Evolutionary conservation across 2,113 vertebrate genomes (phyloP).

Genomic region (Burhinus oedicnemus): DNA sequence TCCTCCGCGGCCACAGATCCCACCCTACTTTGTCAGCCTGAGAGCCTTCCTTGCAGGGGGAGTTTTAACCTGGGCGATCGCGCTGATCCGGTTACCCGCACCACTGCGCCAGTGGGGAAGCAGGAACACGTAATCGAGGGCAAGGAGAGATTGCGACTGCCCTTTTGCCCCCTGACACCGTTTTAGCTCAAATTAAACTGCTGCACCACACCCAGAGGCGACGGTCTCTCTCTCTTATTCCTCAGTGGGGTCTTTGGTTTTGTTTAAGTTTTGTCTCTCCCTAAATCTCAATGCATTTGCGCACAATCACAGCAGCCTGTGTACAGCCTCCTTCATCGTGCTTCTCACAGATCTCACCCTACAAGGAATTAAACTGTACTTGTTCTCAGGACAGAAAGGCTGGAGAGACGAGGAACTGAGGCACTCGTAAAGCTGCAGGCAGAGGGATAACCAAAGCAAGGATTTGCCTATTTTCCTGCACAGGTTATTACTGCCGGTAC

Average conservation of each 20-base stretch:
- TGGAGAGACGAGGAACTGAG: neutral
- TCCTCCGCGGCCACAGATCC: neutral
- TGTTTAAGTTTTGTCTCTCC: neutral
- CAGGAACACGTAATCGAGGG: neutral
- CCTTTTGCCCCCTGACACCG: neutral
- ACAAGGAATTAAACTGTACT: neutral
- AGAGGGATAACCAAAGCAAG: neutral
- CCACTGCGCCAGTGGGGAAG: neutral
- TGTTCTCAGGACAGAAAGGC: neutral
- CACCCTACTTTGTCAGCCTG: neutral
- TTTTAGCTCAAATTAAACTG: neutral
- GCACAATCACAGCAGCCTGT: neutral
- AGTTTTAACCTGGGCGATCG: neutral
- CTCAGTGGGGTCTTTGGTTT: neutral
- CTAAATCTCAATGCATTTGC: neutral
- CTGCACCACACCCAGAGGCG: neutral
- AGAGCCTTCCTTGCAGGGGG: neutral
- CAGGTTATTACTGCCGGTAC: neutral
- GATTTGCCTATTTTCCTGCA: neutral
- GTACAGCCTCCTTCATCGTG: accelerated
- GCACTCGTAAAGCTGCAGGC: neutral
- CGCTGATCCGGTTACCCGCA: neutral
- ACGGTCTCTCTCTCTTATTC: neutral
- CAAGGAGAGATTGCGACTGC: neutral
- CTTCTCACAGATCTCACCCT: neutral